Evolutionary conservation across 1,140 invertebrate species (phyloP).

Genomic region (Drosophila melanica): DNA sequence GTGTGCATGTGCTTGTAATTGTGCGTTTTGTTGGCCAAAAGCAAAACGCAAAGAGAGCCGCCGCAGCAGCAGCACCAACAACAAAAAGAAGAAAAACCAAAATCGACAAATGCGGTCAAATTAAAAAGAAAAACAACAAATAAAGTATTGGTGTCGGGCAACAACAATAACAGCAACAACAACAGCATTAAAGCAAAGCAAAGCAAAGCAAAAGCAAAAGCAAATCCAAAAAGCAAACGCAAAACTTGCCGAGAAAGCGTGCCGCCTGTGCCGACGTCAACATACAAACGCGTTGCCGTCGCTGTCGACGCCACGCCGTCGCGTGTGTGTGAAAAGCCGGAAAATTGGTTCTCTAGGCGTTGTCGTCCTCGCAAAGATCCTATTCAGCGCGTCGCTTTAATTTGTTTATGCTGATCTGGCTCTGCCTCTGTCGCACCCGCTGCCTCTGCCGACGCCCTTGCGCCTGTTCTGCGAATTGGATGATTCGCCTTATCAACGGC

Average conservation of each 20-base stretch:
- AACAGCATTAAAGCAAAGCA: conserved; percentile 16
- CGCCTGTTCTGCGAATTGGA: conserved; percentile 28
- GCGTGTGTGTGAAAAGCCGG: conserved; percentile 63
- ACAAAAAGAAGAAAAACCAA: conserved; percentile 59
- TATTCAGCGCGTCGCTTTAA: conserved; percentile 36
- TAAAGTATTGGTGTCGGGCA: conserved; percentile 56
- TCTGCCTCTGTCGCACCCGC: not conserved
- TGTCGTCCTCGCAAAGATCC: conserved; percentile 51
- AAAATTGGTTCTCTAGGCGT: conserved; percentile 69
- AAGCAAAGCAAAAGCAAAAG: conserved; percentile 47
- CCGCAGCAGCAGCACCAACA: conserved; percentile 46
- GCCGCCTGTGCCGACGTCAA: conserved; percentile 44
- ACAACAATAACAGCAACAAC: conserved; percentile 23
- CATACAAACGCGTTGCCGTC: conserved; percentile 10
- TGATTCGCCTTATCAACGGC: conserved; percentile 32
- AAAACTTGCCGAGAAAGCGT: conserved; percentile 65
- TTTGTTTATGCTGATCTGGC: conserved; percentile 57
- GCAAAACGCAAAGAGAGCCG: conserved; percentile 65
- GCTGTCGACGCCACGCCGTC: conserved; percentile 9
- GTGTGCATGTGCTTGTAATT: conserved; percentile 39
- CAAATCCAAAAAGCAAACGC: conserved; percentile 42
- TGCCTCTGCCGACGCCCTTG: not conserved
- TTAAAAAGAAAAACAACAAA: conserved; percentile 74
- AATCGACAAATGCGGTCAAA: conserved; percentile 80
- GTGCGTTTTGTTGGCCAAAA: conserved; percentile 57